These are phyloP conservation scores for Pelusios castaneus DNA, from an alignment of 2,113 vertebrate genomes.

Conservation along the genomic window DNA sequence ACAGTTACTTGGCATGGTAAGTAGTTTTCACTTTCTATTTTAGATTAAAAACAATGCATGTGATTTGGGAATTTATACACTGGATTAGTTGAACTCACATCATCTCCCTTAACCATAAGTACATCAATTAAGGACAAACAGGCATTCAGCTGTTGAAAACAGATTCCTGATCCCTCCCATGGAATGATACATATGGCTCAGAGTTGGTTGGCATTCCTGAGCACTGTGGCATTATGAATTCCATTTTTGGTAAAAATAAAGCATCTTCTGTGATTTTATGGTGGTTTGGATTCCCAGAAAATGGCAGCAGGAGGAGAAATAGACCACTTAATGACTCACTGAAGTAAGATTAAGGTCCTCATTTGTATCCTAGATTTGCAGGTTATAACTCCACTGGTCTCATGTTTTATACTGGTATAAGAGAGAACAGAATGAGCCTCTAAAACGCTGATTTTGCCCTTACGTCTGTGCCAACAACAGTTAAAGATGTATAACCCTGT, in stretches of 20 bases:
- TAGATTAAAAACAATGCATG: constrained; percentile 9
- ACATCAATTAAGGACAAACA: constrained; percentile 34
- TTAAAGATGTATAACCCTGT: constrained; percentile 15
- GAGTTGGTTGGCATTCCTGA: neutral
- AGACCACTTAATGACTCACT: neutral
- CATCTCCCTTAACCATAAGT: constrained; percentile 41
- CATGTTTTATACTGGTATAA: constrained; percentile 22
- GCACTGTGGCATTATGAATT: neutral
- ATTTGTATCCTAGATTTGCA: neutral
- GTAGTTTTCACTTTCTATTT: constrained; percentile 28
- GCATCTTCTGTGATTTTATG: neutral
- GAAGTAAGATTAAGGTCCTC: neutral
- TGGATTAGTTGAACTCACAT: constrained; percentile 52
- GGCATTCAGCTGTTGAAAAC: constrained; percentile 43
- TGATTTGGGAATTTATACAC: neutral
- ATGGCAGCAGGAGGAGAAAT: neutral
- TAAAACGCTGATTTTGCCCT: constrained; percentile 7
- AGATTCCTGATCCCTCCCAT: constrained; percentile 6
- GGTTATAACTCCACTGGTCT: constrained; percentile 19
- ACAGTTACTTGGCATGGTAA: neutral
- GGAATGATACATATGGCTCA: constrained; percentile 38
- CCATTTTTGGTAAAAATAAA: neutral
- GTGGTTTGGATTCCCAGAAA: neutral
- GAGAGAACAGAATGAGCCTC: constrained; percentile 6
- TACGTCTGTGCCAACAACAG: neutral